Evolutionary conservation across 1,140 invertebrate genomes (phyloP), one percentile per base, ranked within the genome.

Genomic region (Kradibia gibbosae): DNA sequence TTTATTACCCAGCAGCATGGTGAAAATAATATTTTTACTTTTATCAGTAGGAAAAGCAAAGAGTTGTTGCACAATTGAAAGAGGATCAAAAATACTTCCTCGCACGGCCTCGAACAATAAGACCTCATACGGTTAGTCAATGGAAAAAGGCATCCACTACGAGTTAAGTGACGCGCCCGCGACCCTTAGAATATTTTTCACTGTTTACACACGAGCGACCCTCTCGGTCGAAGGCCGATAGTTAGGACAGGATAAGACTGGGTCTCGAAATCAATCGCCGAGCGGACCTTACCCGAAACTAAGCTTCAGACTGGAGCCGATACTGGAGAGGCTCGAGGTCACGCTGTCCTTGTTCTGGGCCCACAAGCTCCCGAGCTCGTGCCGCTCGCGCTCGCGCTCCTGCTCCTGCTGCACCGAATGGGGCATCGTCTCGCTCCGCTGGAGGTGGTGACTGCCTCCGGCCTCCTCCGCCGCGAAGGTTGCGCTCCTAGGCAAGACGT

Each of bases 361-460:
- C 91, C 91, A 91, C 78, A 91, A 84, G 84, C 89, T 91, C 42
- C 88, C 87, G 20, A 90, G 82, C 85, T 91, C 91, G 60, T 88
- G 76, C 81, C 89, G 87, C 50, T 91, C 91, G 62, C 87, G 88
- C 42, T 91, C 91, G 81, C 88, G 88, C 80, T 91, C 90, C 77
- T 90, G 90, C 55, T 91, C 91, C 78, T 90, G 88, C 34, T 89
- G 90, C 39, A 91, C 90, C 8, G 90, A 90, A 85, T 92, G 90
- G 31, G 96, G 96, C 90, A 96, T 95, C 78, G 96, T 96, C 90
- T 96, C 96, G 84, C 95, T 96, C 67, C 96, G 93, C 85, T 96
- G 95, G 85, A 97, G 83, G 74, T 90, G 87, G 87, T 85, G 42
- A 89, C 86, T 73, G 42, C 84, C 86, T 34, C 85, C 86, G 25